Conservation (phyloP, 2,888 invertebrate species). For the Cyclophora albipunctata region DNA sequence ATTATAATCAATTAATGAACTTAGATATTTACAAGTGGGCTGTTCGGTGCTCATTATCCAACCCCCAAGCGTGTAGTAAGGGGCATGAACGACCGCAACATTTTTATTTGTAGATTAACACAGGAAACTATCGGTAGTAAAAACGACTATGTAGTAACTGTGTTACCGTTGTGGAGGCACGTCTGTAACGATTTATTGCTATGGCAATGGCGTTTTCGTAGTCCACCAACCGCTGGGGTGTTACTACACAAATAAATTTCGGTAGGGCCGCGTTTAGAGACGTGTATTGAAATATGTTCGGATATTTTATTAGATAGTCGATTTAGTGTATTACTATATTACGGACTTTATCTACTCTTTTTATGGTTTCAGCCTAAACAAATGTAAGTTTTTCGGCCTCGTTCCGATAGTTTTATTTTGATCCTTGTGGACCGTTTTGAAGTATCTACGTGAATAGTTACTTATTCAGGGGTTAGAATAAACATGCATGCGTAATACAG, state of each 20-base stretch:
- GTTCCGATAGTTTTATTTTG: conserved; percentile 3
- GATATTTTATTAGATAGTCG: conserved; percentile 51
- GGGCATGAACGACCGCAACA: conserved; percentile 21
- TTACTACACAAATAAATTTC: conserved; percentile 61
- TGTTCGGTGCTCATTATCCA: conserved; percentile 3
- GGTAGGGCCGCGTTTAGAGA: conserved; percentile 43
- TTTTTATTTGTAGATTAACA: conserved; percentile 38
- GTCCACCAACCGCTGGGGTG: conserved; percentile 44
- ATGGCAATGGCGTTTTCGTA: conserved; percentile 52
- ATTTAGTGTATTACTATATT: conserved; percentile 38
- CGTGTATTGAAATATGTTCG: conserved; percentile 53
- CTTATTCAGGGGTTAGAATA: no score
- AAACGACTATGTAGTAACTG: conserved; percentile 36
- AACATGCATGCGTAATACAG: no score
- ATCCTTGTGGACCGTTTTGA: conserved; percentile 2
- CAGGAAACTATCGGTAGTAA: conserved; percentile 50
- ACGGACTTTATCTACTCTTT: conserved; percentile 22
- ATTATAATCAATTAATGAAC: no score
- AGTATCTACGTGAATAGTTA: no score
- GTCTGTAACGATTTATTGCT: conserved; percentile 56
- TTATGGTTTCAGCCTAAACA: conserved; percentile 18
- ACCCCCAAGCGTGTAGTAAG: conserved; percentile 13
- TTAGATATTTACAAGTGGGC: no score
- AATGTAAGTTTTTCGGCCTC: conserved; percentile 12
- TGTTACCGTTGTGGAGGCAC: conserved; percentile 33